Percentiles rank a stretch among this genome's conserved stretches.
Evolutionary conservation across 2,797 vertebrate genomes (phyloP).

Genomic region (Brachymystax lenok): DNA sequence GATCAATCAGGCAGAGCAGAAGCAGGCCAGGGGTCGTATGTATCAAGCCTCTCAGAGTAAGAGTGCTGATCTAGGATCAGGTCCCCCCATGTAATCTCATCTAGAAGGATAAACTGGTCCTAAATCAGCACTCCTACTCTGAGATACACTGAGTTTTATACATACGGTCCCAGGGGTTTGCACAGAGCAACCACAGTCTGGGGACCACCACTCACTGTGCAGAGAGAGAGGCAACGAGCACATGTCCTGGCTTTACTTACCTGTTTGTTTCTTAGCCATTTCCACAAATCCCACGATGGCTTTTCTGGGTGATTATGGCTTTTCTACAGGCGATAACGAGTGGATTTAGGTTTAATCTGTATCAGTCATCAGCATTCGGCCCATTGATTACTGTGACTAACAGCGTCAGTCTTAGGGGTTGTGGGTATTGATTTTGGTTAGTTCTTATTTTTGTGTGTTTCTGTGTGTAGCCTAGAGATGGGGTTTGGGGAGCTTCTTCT

Average conservation of each 20-base stretch:
- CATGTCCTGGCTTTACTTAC: not conserved
- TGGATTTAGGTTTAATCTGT: not conserved
- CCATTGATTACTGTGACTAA: not conserved
- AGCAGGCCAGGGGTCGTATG: no score
- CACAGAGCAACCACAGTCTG: no score
- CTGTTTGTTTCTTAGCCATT: not conserved
- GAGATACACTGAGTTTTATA: no score
- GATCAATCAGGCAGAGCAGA: constrained; percentile 6
- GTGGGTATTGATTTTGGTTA: not conserved
- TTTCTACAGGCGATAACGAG: not conserved
- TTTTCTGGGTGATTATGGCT: not conserved
- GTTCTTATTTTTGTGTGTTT: not conserved
- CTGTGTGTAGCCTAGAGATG: not conserved
- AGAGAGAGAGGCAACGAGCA: no score
- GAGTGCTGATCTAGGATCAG: no score
- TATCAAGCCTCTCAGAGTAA: no score
- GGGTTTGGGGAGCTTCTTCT: not conserved
- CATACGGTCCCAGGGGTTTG: no score
- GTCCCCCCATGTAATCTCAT: no score
- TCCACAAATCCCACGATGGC: not conserved
- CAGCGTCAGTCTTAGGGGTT: not conserved
- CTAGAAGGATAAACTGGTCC: no score
- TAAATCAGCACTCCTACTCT: no score
- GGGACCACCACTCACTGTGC: no score
- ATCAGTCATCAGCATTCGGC: not conserved